phyloP scores from a whole-genome alignment of 2,888 invertebrate genomes.

The Resseliella maxima region DNA sequence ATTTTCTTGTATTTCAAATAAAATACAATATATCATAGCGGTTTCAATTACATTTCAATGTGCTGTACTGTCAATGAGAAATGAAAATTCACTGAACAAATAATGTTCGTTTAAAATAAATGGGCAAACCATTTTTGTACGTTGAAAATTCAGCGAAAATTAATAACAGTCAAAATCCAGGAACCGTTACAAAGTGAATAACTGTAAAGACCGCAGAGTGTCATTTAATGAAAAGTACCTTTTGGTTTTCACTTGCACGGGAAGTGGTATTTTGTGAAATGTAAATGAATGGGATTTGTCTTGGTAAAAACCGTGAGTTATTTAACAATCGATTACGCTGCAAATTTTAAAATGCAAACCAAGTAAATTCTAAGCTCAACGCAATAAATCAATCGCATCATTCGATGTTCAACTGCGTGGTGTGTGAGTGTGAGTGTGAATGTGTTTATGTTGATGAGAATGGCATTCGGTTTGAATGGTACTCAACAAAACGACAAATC shows the following conservation, averaged over 20 bases:
- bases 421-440: neutral
- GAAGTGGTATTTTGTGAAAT: neutral
- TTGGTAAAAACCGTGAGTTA: neutral
- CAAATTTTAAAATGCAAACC: neutral
- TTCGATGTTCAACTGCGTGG: neutral
- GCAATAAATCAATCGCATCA: neutral
- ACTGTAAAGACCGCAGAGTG: neutral
- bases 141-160: too few relatives aligned
- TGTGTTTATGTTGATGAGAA: neutral
- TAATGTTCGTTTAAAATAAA: too few relatives aligned
- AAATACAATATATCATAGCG: neutral
- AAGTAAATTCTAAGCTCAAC: neutral
- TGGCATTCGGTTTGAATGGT: neutral
- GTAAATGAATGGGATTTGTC: slow-evolving; percentile 9
- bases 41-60: neutral
- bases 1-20: neutral
- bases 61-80: too few relatives aligned
- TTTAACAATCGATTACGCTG: slow-evolving; percentile 28
- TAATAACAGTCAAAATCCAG: too few relatives aligned
- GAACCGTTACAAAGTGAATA: neutral
- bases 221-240: neutral
- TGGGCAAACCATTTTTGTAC: neutral
- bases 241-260: neutral
- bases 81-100: too few relatives aligned
- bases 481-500: neutral